Evolutionary conservation across 2,888 invertebrate genomes (phyloP), one percentile per base, ranked within the genome.

Genomic region (Pollenia labialis): DNA sequence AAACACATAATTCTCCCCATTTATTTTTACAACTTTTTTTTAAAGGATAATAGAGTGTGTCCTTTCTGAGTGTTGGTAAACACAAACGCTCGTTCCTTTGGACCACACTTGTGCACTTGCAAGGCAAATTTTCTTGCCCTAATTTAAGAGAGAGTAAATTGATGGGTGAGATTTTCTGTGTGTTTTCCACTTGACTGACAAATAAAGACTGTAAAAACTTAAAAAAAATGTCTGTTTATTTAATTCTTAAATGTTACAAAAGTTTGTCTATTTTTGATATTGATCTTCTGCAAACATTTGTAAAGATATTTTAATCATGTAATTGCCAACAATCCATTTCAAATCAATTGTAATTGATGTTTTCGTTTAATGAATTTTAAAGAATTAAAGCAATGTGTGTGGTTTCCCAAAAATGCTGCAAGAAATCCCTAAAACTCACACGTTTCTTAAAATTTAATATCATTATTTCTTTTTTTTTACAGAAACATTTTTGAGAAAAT

Each of bases 291-390:
- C 46, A 77, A 76, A 64, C 48, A 64, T 42, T 69, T 68, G 71
- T 77, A 32, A 32, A 4, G 6, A 32, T 64, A 50, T 32, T 23
- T 23, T 58, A 72, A 58, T 18, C 83, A 60, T 76, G 66, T 89
- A 92, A 92, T 91, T 89, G 90, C 88, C 87, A 89, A 90, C 91
- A 90, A 75, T 23, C 91, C 90, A 91, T 91, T 91, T 90, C 90
- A 91, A 90, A 90, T 89, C 91, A 91, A 91, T 92, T 92, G 81
- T 83, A 23, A 23, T 18, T 66, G 44, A 42, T 74, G 62, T 75
- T 18, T 40, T 32, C 23, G 1, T 54, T 69, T 60, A 23, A 60
- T 52, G n/a, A n/a, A 46, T 14, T 66, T 14, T 50, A 1, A 32
- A 14, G 16, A 3, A 58, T 44, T 16, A 54, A 46, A 46, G 72